These are phyloP conservation scores for Melanotus villosus DNA, from an alignment of 2,888 invertebrate species.

Conservation along the genomic window DNA sequence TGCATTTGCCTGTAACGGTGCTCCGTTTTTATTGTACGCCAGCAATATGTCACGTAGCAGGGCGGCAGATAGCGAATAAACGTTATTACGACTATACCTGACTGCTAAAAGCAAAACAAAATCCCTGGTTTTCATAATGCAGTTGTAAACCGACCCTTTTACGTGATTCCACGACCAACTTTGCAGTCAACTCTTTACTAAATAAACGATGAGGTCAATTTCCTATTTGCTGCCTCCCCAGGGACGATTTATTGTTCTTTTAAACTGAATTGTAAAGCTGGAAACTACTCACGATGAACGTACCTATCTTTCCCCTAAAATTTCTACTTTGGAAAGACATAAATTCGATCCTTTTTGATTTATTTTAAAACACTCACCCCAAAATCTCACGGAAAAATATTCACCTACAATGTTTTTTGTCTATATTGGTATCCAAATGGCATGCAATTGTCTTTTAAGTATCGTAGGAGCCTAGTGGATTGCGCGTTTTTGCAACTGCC, in stretches of 20 bases:
- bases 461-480: no score
- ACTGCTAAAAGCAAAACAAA: constrained; percentile 57
- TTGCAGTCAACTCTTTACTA: constrained; percentile 3
- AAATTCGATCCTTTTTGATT: no score
- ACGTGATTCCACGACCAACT: constrained; percentile 27
- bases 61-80: constrained; percentile 61
- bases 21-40: constrained; percentile 59
- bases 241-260: neutral
- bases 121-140: constrained; percentile 49
- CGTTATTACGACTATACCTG: constrained; percentile 61
- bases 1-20: constrained; percentile 54
- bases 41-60: constrained; percentile 65
- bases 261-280: neutral
- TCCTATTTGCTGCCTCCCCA: neutral
- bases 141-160: constrained; percentile 37
- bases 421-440: no score
- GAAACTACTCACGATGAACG: no score
- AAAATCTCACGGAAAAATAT: no score
- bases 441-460: no score
- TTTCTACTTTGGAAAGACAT: no score
- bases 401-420: no score
- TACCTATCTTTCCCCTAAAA: no score
- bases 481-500: no score
- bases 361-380: no score
- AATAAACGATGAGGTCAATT: constrained; percentile 23